phyloP scores from a whole-genome alignment of 2,888 invertebrate genomes.

The Diarsia rubi region DNA sequence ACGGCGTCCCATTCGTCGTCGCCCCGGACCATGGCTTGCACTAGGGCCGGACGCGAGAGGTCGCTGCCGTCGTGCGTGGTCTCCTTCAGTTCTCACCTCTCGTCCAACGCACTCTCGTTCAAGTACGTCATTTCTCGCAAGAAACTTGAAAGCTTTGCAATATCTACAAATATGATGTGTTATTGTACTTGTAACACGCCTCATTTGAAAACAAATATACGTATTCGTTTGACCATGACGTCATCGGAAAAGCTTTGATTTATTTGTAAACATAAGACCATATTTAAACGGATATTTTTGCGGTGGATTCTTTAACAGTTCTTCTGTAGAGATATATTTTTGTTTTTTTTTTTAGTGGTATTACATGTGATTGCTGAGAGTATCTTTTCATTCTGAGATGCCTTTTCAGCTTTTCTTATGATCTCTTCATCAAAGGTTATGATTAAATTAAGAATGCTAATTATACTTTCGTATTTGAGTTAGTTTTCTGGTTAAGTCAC shows the following conservation, averaged over 20 bases:
- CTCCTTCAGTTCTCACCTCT: neutral
- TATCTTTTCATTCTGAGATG: neutral
- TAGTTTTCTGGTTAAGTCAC: neutral
- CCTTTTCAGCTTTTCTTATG: neutral
- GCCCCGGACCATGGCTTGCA: too few species aligned
- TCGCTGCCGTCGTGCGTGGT: neutral
- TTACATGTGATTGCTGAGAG: neutral
- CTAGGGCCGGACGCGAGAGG: too few species aligned
- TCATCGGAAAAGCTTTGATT: constrained; percentile 19
- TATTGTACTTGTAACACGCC: neutral
- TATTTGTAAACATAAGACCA: constrained; percentile 2
- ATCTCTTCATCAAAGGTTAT: neutral
- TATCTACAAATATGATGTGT: neutral
- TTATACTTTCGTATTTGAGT: neutral
- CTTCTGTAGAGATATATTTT: neutral
- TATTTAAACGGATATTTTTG: constrained; percentile 12
- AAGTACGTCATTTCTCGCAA: neutral
- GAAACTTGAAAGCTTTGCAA: neutral
- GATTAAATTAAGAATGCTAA: neutral
- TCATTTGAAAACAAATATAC: neutral
- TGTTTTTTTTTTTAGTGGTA: neutral
- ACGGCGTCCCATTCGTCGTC: too few species aligned
- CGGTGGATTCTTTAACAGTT: neutral
- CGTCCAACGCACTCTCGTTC: neutral
- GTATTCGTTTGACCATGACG: constrained; percentile 19